phyloP scores from a whole-genome alignment of 2,797 vertebrate genomes.

The Pseudomugil tenellus region DNA sequence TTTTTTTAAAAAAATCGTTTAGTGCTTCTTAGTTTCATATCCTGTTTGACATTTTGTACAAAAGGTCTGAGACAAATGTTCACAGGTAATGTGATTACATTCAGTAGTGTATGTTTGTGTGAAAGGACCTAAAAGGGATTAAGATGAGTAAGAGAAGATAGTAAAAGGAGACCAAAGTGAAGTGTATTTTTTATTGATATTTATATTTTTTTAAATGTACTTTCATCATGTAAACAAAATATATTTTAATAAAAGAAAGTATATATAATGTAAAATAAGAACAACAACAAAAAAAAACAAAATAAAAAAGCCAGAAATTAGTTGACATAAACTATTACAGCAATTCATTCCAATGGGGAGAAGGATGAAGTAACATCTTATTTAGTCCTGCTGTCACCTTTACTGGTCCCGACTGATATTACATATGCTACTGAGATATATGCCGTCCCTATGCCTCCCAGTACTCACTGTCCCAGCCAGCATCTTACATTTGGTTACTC shows the following conservation, averaged over 20 bases:
- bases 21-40: slow-evolving; percentile 32
- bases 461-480: background rate
- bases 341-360: no score
- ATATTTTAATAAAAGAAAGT: no score
- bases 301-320: no score
- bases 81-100: slow-evolving; percentile 20
- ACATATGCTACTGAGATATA: no score
- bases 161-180: slow-evolving; percentile 16
- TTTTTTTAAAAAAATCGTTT: slow-evolving; percentile 52
- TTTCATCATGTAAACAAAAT: no score
- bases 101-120: slow-evolving; percentile 10
- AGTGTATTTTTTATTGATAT: background rate
- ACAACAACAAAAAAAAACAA: no score
- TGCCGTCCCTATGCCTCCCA: background rate
- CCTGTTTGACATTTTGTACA: slow-evolving; percentile 43
- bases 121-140: background rate
- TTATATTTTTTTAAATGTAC: no score
- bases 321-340: no score
- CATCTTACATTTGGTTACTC: background rate
- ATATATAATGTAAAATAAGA: no score
- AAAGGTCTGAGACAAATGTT: slow-evolving; percentile 26
- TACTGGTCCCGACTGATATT: no score
- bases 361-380: background rate
- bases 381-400: background rate
- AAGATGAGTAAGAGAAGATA: slow-evolving; percentile 4